Conservation (phyloP, 2,113 vertebrate genomes). For the Petaurus breviceps region DNA sequence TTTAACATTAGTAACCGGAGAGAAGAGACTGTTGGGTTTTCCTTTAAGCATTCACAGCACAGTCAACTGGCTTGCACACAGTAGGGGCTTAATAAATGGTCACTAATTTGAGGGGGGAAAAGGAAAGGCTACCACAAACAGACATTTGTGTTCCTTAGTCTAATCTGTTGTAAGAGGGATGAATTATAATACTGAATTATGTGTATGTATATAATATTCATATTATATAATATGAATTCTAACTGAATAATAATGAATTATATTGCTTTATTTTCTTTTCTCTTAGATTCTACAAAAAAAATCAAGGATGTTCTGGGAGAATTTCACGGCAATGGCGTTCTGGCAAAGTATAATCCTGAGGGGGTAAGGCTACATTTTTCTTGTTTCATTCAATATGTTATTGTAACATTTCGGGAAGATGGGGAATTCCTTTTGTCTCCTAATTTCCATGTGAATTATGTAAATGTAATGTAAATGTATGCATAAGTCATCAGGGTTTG, state of each 20-base stretch:
- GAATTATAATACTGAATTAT: no score
- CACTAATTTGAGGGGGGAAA: not conserved
- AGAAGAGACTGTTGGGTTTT: not conserved
- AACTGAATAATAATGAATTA: not conserved
- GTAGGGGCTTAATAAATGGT: not conserved
- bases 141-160: not conserved
- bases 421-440: not conserved
- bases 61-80: not conserved
- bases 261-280: slow-evolving; percentile 71
- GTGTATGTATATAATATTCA: no score
- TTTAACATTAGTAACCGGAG: not conserved
- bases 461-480: not conserved
- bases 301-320: slow-evolving; percentile 96
- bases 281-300: slow-evolving; percentile 95
- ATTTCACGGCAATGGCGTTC: slow-evolving; percentile 94
- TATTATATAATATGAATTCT: no score
- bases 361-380: slow-evolving; percentile 87
- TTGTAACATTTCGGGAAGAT: not conserved
- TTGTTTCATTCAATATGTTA: not conserved
- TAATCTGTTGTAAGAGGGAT: accelerated
- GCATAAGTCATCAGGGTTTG: not conserved
- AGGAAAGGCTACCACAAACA: not conserved
- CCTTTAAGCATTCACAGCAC: not conserved
- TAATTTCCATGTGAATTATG: not conserved
- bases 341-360: slow-evolving; percentile 96